phyloP scores from a whole-genome alignment of 2,797 vertebrate species.

The Pantherophis alleghaniensis region DNA sequence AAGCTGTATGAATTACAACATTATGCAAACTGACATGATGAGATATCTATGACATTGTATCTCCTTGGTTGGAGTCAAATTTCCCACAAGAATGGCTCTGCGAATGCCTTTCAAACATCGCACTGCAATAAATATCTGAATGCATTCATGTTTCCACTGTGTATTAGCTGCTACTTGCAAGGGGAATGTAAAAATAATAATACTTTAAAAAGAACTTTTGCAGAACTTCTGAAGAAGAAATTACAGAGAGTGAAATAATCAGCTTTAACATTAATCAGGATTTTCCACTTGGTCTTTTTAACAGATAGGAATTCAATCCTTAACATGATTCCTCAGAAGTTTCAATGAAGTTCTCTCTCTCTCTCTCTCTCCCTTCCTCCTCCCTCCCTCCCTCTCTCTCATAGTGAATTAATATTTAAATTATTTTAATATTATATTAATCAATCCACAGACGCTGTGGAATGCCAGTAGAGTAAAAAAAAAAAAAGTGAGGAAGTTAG shows the following conservation, averaged over 20 bases:
- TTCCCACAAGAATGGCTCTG: conserved; percentile 14
- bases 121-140: conserved; percentile 15
- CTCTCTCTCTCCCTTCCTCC: background rate
- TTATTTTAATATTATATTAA: background rate
- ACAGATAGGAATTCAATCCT: background rate
- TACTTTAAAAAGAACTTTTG: background rate
- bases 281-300: background rate
- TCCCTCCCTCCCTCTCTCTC: too few species aligned
- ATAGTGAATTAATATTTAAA: background rate
- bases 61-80: background rate
- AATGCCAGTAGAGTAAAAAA: background rate
- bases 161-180: conserved; percentile 29
- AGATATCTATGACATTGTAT: conserved; percentile 20
- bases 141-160: background rate
- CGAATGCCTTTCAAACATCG: background rate
- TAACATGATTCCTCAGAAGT: background rate
- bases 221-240: background rate
- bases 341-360: background rate
- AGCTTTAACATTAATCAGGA: background rate
- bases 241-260: background rate
- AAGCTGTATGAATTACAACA: background rate
- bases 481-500: background rate
- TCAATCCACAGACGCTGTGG: background rate
- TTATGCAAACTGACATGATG: background rate
- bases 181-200: conserved; percentile 15